Evolutionary conservation across 2,888 invertebrate species (phyloP).

Genomic region (Corythucha ciliata): DNA sequence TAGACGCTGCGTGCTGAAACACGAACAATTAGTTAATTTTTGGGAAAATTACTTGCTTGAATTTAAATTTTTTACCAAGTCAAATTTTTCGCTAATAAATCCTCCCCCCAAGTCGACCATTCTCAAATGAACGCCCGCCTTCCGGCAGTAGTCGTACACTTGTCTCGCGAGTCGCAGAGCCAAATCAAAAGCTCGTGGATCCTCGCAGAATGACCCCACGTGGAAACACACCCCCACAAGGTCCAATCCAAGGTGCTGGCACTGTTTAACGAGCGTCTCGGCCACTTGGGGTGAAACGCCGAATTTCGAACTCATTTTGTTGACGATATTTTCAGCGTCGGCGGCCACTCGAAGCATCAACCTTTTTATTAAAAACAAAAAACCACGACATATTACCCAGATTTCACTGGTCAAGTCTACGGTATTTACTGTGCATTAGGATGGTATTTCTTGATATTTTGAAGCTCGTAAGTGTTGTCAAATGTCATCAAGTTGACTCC

Average conservation of each 20-base stretch:
- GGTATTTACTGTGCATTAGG: constrained; percentile 66
- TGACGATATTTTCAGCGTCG: too few species aligned
- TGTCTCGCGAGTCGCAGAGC: too few species aligned
- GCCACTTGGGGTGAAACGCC: constrained; percentile 72
- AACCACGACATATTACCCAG: too few species aligned
- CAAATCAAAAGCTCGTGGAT: constrained; percentile 68
- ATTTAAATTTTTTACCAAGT: constrained; percentile 57
- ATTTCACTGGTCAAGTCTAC: not conserved
- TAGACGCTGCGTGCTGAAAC: too few species aligned
- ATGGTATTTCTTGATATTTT: constrained; percentile 75
- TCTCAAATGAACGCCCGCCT: constrained; percentile 64
- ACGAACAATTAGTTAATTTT: not conserved
- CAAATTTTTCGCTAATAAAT: constrained; percentile 72
- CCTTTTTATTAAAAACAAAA: too few species aligned
- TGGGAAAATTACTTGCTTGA: not conserved
- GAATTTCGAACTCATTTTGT: constrained; percentile 80
- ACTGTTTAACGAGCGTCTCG: constrained; percentile 60
- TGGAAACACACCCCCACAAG: constrained; percentile 61
- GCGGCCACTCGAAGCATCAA: constrained; percentile 81
- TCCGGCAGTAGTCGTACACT: constrained; percentile 16
- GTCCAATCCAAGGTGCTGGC: constrained; percentile 44
- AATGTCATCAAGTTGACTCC: constrained; percentile 82
- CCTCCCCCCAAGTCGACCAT: constrained; percentile 85
- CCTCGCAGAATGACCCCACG: constrained; percentile 85
- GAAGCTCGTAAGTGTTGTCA: constrained; percentile 85